Evolutionary conservation across 2,797 vertebrate genomes (phyloP).

Genomic region (Silurus aristotelis): DNA sequence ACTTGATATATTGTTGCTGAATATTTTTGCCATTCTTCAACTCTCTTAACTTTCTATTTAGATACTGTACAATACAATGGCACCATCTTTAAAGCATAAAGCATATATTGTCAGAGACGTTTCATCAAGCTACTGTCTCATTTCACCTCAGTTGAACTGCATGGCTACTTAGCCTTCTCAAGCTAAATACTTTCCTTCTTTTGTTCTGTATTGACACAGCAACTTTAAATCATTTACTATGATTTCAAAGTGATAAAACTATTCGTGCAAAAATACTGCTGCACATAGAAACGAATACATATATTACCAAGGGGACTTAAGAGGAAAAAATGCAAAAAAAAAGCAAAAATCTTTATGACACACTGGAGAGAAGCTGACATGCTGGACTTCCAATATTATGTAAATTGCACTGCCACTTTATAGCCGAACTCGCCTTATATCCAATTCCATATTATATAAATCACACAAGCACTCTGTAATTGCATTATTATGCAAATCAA

Average conservation of each 20-base stretch:
- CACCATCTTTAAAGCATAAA: too few relatives aligned
- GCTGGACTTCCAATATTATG: constrained; percentile 23
- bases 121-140: not conserved
- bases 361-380: constrained; percentile 8
- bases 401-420: constrained; percentile 10
- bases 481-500: constrained; percentile 28
- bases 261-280: not conserved
- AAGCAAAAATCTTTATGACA: constrained; percentile 7
- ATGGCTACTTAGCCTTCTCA: not conserved
- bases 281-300: constrained; percentile 11
- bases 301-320: constrained; percentile 1
- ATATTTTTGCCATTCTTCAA: too few relatives aligned
- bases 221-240: not conserved
- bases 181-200: not conserved
- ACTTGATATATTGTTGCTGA: too few relatives aligned
- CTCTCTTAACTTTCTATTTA: too few relatives aligned
- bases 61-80: too few relatives aligned
- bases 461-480: constrained; percentile 23
- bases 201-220: not conserved
- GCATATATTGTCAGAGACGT: too few relatives aligned
- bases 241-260: not conserved
- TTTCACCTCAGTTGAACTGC: constrained; percentile 1
- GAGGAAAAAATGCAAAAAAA: not conserved
- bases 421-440: not conserved
- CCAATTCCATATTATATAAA: constrained; percentile 27